Percentiles rank a stretch among this genome's conserved stretches.
Conservation (phyloP, 92 coral and sea anemone species). For the Phenganax marumi region DNA sequence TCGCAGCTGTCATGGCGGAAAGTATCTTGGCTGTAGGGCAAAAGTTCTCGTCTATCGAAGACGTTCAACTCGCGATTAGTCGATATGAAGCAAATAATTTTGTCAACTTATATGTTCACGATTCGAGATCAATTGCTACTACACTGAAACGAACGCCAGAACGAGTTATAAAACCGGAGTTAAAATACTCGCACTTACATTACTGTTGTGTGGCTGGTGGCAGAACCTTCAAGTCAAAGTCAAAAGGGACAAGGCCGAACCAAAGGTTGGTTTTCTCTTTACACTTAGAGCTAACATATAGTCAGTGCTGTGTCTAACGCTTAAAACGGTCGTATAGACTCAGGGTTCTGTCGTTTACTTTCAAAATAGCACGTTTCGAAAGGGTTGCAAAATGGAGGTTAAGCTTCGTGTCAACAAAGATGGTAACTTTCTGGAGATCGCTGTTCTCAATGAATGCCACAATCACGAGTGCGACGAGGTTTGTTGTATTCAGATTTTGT, state of each 20-base stretch:
- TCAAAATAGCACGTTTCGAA: background rate
- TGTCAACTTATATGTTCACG: no score
- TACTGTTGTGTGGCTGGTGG: slow-evolving; percentile 20
- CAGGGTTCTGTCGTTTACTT: background rate
- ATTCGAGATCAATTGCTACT: no score
- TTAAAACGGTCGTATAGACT: background rate
- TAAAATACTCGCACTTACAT: background rate
- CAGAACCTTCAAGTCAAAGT: slow-evolving; percentile 3
- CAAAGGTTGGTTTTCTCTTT: slow-evolving; percentile 11
- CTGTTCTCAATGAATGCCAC: background rate
- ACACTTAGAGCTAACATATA: background rate
- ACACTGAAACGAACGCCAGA: no score
- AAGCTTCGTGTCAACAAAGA: background rate
- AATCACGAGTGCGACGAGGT: slow-evolving; percentile 26
- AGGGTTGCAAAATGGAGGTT: slow-evolving; percentile 6
- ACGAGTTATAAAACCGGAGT: no score
- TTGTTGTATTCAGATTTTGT: background rate
- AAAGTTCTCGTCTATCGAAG: no score
- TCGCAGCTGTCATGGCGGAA: no score
- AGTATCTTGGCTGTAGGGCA: no score
- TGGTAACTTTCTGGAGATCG: background rate
- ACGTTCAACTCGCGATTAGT: no score
- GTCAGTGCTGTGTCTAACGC: background rate
- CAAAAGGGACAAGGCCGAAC: slow-evolving; percentile 14
- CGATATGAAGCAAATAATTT: no score